Conservation (phyloP, 2,113 vertebrate genomes). For the Ptilonorhynchus violaceus region DNA sequence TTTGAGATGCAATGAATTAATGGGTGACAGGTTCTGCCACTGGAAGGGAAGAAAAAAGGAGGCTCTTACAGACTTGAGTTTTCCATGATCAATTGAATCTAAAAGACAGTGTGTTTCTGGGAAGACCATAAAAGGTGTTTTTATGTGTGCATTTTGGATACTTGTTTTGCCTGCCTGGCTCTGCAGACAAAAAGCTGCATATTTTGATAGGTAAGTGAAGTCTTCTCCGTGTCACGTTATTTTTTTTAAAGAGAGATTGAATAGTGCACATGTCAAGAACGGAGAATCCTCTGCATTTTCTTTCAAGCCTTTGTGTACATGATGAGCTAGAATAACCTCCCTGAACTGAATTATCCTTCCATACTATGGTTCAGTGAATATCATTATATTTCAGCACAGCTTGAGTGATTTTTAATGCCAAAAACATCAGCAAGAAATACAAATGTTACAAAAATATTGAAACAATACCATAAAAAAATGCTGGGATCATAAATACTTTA, state of each 20-base stretch:
- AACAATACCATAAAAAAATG: conserved; percentile 72
- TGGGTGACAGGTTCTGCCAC: background rate
- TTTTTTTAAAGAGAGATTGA: conserved; percentile 53
- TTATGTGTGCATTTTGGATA: background rate
- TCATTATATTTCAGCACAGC: conserved; percentile 82
- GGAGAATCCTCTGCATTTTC: conserved; percentile 74
- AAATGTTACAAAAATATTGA: conserved; percentile 82
- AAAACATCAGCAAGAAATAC: conserved; percentile 82
- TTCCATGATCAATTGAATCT: background rate
- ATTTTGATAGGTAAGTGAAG: conserved; percentile 59
- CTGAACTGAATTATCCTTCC: conserved; percentile 82
- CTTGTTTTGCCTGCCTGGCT: conserved; percentile 52
- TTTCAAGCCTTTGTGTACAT: conserved; percentile 79
- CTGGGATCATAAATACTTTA: conserved; percentile 79
- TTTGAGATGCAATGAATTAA: background rate
- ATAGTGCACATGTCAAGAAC: conserved; percentile 65
- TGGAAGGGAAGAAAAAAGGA: background rate
- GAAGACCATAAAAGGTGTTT: background rate
- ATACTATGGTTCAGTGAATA: conserved; percentile 77
- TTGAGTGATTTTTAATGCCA: conserved; percentile 83
- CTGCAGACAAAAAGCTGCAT: conserved; percentile 47
- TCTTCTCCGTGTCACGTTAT: conserved; percentile 42
- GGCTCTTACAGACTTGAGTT: background rate
- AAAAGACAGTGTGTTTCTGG: conserved; percentile 9
- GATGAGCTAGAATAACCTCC: conserved; percentile 80